Base-by-base conservation (phyloP, 2,113 vertebrate species). In the Petromus typicus region DNA sequence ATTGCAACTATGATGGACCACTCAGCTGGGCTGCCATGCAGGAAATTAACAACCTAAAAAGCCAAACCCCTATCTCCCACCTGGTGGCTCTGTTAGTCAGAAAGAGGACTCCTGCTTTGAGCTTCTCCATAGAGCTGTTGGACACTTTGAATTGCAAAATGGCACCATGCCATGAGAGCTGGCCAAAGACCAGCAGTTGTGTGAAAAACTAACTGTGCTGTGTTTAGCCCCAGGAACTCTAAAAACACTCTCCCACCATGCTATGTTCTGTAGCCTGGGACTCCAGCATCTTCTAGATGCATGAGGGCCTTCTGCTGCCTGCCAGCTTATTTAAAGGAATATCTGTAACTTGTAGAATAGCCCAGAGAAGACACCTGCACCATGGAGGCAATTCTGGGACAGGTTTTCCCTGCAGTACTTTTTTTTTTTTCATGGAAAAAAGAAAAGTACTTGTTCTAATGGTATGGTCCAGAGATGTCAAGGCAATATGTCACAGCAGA, bases 11-110 rank as follows among this genome's bases (percentile, higher is more conserved):
- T 4, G 99, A 99, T 97, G 99, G 99, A 0, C 99, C 99, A 0
- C 98, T 99, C 86, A 99, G 99, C 98, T 99, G 99, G 99, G 99
- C 99, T 0, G 99, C 99, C 83, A 99, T 99, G 99, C 99, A 99
- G 81, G 99, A 99, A n/a, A 99, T 99, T 96, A 98, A 98, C 89
- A 99, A 99, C 96, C 96, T 99, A 37, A 99, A 99, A 97, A 99
- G 99, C 27, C 99, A 99, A 95, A 99, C 98, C 9, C 99, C 99
- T 32, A 98, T 99, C 81, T 99, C 99, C 0, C 98, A 99, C 1
- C 96, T 99, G 86, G 99, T 99, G 89, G 99, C 99, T 1, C 97
- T 99, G 64, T 96, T 99, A 96, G 99, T 99, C 8, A 98, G 66
- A 98, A 99, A 0, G 99, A 99, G 95, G 99, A 99, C 92, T 98